Conservation (phyloP, 2,888 invertebrate species). For the Rapana venosa region DNA sequence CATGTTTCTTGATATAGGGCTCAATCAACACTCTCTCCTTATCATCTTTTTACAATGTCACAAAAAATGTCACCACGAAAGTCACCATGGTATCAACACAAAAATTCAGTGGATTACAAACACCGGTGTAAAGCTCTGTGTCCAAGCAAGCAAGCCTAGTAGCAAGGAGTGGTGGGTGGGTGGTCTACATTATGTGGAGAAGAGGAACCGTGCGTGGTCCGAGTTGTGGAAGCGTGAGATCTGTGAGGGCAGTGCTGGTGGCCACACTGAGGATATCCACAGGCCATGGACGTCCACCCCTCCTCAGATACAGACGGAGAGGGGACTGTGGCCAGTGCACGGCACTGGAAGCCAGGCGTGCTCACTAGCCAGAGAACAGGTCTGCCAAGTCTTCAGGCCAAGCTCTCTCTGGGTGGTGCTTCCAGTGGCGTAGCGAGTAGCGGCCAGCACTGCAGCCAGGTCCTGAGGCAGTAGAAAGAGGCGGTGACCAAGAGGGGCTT, state of each 20-base stretch:
- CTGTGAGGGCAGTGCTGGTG: not conserved
- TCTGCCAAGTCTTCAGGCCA: not conserved
- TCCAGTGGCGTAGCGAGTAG: not conserved
- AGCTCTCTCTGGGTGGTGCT: not conserved
- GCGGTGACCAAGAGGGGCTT: not conserved
- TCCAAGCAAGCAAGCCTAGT: not conserved
- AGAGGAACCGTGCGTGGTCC: not conserved
- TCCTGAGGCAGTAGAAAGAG: not conserved
- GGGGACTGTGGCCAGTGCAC: not conserved
- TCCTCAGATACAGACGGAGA: not conserved
- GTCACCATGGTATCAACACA: not conserved
- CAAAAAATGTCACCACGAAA: no score
- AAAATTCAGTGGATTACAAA: not conserved
- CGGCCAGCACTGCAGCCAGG: not conserved
- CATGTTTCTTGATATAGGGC: no score
- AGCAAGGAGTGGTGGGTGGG: not conserved
- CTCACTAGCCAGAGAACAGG: not conserved
- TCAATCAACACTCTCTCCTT: no score
- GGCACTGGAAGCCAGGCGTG: no score
- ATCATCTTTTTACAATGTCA: no score
- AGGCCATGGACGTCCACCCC: not conserved
- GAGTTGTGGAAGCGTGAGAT: not conserved
- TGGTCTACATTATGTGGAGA: not conserved
- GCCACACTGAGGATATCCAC: not conserved
- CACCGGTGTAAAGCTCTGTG: slow-evolving; percentile 1